These are phyloP conservation scores for Pseudococcus jackbeardsleyi DNA, from an alignment of 2,888 invertebrate species.

Conservation along the genomic window DNA sequence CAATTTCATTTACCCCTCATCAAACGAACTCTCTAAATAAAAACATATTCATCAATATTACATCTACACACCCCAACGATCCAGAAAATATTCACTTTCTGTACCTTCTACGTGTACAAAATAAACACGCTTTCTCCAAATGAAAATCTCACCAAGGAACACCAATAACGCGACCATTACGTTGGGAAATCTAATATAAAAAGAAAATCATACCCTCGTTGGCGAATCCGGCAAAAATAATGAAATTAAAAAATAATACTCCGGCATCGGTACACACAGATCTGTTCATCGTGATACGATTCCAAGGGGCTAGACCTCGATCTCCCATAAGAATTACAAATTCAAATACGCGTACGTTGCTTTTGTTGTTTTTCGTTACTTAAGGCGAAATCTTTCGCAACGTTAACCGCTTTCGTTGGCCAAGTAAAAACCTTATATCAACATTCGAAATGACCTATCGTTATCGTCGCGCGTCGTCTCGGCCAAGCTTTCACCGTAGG, in stretches of 20 bases:
- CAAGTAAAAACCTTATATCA: conserved; percentile 26
- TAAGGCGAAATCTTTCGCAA: conserved; percentile 36
- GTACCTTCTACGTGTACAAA: background rate
- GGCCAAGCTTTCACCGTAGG: background rate
- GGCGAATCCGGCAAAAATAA: background rate
- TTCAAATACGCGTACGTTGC: conserved; percentile 8
- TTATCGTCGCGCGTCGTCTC: background rate
- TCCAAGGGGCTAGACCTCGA: background rate
- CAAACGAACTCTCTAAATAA: background rate
- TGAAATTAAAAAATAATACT: conserved; percentile 54
- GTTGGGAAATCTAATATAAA: conserved; percentile 41
- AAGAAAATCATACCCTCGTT: background rate
- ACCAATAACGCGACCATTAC: background rate
- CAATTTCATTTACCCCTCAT: no score
- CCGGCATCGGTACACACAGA: background rate
- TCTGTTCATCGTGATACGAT: background rate
- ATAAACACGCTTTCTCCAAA: background rate
- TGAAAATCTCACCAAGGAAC: background rate
- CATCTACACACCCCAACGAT: background rate
- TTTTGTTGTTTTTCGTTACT: conserved; percentile 29
- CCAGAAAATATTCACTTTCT: conserved; percentile 4
- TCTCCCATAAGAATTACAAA: conserved; percentile 35
- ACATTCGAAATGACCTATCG: conserved; percentile 6
- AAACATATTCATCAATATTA: background rate
- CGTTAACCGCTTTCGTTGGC: background rate